Conservation (phyloP, 2,797 vertebrate species). For the Poeciliopsis paucimaculata region DNA sequence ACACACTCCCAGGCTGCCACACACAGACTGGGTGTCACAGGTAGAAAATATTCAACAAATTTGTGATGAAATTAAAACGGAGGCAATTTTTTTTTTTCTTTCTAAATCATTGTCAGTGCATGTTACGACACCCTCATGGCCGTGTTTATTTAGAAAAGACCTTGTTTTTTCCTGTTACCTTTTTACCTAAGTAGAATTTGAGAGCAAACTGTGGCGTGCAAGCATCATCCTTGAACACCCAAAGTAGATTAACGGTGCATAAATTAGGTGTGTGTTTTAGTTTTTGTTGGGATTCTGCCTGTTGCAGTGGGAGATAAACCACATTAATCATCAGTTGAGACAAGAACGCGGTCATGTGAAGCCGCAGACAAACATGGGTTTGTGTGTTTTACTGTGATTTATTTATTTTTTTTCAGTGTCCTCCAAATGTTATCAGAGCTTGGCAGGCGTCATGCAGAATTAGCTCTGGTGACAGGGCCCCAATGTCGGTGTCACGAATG, state of each 20-base stretch:
- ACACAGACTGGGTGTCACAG: conserved; percentile 5
- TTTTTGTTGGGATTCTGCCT: conserved; percentile 35
- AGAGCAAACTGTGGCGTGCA: background rate
- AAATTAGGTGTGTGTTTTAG: conserved; percentile 9
- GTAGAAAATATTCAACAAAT: conserved; percentile 9
- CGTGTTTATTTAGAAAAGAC: conserved; percentile 20
- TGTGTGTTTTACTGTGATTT: conserved; percentile 40
- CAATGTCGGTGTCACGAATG: background rate
- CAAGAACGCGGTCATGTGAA: conserved; percentile 38
- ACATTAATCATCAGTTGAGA: conserved; percentile 34
- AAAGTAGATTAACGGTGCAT: conserved; percentile 11
- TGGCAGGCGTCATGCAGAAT: conserved; percentile 36
- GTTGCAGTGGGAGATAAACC: conserved; percentile 58
- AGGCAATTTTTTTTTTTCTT: background rate
- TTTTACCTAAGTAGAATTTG: conserved; percentile 29
- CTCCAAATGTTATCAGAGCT: conserved; percentile 62
- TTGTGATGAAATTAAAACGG: background rate
- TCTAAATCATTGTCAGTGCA: background rate
- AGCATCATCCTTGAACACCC: conserved; percentile 23
- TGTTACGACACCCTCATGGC: background rate
- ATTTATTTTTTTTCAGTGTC: background rate
- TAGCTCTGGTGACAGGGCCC: background rate
- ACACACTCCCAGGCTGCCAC: conserved; percentile 4
- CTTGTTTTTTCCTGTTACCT: conserved; percentile 44
- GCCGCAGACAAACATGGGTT: conserved; percentile 33